Base-by-base conservation (phyloP, 2,113 vertebrate species). In the Irena cyanogastra region DNA sequence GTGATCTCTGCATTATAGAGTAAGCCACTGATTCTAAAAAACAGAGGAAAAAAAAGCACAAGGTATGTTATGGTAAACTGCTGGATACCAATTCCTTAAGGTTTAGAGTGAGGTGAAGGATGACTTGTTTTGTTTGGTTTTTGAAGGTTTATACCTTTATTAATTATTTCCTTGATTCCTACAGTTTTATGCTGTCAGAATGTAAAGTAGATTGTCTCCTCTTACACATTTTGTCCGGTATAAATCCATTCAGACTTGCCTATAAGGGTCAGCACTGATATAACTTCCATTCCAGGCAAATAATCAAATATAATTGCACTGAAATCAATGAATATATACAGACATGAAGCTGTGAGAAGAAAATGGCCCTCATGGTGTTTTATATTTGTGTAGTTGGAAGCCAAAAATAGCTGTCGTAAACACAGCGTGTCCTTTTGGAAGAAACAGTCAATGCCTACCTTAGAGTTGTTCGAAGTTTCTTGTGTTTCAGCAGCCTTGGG, bases 261-360 rank as follows among this genome's bases (percentile, higher is more conserved):
- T 81, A 11, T 87, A 53, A 92, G 77, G 65, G 37, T 87, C 92
- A 71, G 41, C 31, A 42, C 72, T 81, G 69, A 78, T 94, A 20
- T 42, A 39, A 61, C 85, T 92, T 77, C 68, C 53, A 44, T 78
- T 66, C 71, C 85, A 77, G 71, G 87, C 68, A 91, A 70, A 94
- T 90, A 71, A 91, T 89, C 74, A 76, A 44, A 77, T 90, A 30
- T 92, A 88, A 92, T 78, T 93, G 64, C 60, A 31, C 37, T 72
- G 72, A 95, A 91, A 86, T 96, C 83, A 90, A 79, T 94, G 85
- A 61, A 75, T 75, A 44, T 78, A 81, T 49, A 84, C 71, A 76
- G 60, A 77, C 76, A 42, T 65, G 70, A 93, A 94, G 68, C 77
- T 53, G 66, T 59, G 66, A 87, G 79, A 77, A 81, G 83, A 93